These are phyloP conservation scores for Drosophila fungiperda DNA, from an alignment of 2,888 invertebrate genomes.

Conservation along the genomic window DNA sequence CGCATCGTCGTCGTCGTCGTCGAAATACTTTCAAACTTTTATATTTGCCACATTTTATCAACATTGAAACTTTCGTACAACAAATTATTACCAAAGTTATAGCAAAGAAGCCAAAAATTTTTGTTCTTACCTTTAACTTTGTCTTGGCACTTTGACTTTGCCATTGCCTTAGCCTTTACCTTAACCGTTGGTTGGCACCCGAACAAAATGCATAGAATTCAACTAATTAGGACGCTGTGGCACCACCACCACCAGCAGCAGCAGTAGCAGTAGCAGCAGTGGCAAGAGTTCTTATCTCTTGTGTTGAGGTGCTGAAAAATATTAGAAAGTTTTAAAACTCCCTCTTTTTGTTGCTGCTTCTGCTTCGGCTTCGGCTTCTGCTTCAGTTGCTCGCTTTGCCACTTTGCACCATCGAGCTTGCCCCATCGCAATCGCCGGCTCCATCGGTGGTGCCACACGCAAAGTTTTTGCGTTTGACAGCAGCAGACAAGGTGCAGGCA, in stretches of 20 bases:
- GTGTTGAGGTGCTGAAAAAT: constrained; percentile 79
- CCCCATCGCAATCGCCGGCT: constrained; percentile 21
- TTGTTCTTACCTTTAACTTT: constrained; percentile 32
- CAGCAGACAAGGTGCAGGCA: constrained; percentile 3
- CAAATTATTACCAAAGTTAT: constrained; percentile 79
- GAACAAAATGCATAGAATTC: constrained; percentile 75
- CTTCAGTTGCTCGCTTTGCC: background rate
- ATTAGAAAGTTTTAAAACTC: constrained; percentile 69
- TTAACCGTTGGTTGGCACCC: constrained; percentile 4
- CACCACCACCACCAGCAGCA: constrained; percentile 15
- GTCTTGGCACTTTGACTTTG: constrained; percentile 11
- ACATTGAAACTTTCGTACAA: constrained; percentile 74
- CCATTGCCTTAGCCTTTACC: constrained; percentile 6
- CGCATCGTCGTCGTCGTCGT: constrained; percentile 19
- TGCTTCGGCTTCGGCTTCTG: background rate
- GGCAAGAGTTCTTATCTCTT: constrained; percentile 69
- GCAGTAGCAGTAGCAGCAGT: background rate
- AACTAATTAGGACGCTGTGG: constrained; percentile 73
- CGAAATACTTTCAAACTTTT: constrained; percentile 56
- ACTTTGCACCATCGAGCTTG: constrained; percentile 4
- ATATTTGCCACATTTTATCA: constrained; percentile 78
- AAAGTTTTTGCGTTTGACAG: constrained; percentile 78
- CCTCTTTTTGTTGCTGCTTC: constrained; percentile 1
- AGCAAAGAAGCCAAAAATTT: constrained; percentile 64
- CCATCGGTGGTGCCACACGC: constrained; percentile 28